Evolutionary conservation across 1,140 invertebrate species (phyloP).

Genomic region (Mya arenaria): DNA sequence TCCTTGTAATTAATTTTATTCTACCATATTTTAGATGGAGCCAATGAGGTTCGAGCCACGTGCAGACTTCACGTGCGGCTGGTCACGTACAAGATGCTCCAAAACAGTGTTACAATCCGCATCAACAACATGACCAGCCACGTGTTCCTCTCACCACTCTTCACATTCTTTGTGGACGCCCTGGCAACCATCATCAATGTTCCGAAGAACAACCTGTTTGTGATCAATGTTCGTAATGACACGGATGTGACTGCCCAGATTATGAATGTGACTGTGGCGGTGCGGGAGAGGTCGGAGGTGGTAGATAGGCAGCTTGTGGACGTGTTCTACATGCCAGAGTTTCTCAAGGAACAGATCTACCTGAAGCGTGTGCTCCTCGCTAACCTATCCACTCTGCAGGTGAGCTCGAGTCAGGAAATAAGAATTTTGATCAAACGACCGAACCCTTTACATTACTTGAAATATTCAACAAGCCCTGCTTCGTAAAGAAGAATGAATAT

Average conservation of each 20-base stretch:
- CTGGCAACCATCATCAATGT: conserved; percentile 95
- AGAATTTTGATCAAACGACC: too few species aligned
- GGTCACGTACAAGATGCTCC: conserved; percentile 97
- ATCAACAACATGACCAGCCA: conserved; percentile 96
- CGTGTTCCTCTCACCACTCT: conserved; percentile 94
- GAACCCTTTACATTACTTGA: too few species aligned
- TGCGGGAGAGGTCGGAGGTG: conserved; percentile 86
- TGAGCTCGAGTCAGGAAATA: conserved; percentile 79
- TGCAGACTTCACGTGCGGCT: conserved; percentile 91
- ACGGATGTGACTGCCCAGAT: conserved; percentile 92
- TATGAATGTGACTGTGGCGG: conserved; percentile 97
- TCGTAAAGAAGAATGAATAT: too few species aligned
- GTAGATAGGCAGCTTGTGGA: conserved; percentile 86
- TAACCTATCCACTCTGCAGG: conserved; percentile 92
- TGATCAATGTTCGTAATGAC: conserved; percentile 93
- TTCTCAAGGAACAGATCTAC: conserved; percentile 96
- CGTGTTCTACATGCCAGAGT: conserved; percentile 91
- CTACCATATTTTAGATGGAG: conserved; percentile 87
- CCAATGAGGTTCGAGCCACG: conserved; percentile 92
- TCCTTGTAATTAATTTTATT: too few species aligned
- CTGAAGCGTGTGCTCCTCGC: conserved; percentile 93
- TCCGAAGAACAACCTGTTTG: conserved; percentile 94
- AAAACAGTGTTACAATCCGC: conserved; percentile 96
- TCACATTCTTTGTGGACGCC: conserved; percentile 95
- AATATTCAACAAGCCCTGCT: too few species aligned